phyloP scores from a whole-genome alignment of 1,140 invertebrate species.

The Marisa cornuarietis region DNA sequence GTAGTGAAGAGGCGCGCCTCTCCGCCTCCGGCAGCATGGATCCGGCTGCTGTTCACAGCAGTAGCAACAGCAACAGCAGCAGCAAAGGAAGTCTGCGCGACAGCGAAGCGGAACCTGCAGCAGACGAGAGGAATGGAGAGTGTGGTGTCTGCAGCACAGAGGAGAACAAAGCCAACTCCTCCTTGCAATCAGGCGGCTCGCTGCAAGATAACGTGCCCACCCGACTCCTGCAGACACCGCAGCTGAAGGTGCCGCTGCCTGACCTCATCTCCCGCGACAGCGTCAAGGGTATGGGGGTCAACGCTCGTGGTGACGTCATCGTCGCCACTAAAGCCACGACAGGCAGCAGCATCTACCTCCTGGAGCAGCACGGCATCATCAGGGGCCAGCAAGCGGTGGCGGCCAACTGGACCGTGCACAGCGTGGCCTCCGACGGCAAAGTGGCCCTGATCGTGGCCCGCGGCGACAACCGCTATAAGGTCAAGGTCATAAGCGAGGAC shows the following conservation, averaged over 20 bases:
- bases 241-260: constrained; percentile 44
- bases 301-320: constrained; percentile 52
- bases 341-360: constrained; percentile 41
- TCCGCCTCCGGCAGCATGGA: not conserved
- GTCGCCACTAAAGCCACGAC: constrained; percentile 44
- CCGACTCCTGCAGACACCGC: constrained; percentile 41
- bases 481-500: constrained; percentile 51
- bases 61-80: too few species aligned
- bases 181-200: constrained; percentile 29
- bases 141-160: constrained; percentile 22
- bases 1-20: constrained; percentile 11
- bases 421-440: constrained; percentile 55
- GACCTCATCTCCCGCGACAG: constrained; percentile 48
- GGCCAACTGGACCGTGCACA: constrained; percentile 53
- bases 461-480: constrained; percentile 57
- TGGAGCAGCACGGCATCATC: constrained; percentile 57
- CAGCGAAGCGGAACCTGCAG: too few species aligned
- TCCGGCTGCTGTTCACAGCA: too few species aligned
- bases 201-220: constrained; percentile 25
- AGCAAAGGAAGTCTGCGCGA: too few species aligned
- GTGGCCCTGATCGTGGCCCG: constrained; percentile 50
- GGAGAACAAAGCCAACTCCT: constrained; percentile 35
- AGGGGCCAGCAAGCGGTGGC: constrained; percentile 50
- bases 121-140: not conserved
- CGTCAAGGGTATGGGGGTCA: constrained; percentile 56